Evolutionary conservation across 2,888 invertebrate genomes (phyloP), one percentile per base, ranked within the genome.

Genomic region (Diplazon laetatorius): DNA sequence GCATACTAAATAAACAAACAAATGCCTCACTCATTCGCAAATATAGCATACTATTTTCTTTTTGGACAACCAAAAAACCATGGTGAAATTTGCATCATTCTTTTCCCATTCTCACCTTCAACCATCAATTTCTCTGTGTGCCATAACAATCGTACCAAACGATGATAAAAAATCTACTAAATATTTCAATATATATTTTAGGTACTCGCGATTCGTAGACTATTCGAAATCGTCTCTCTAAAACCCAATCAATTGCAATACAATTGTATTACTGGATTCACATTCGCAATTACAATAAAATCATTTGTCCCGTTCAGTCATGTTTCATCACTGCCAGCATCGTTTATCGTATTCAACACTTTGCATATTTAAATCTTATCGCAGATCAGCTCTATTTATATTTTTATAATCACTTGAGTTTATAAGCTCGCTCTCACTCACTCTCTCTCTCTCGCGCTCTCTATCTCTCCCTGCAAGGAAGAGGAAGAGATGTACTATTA

Each of bases 381-480:
- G 69, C 69, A 73, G 69, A 65, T 78, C 57, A 42, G 42, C 65
- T 77, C 65, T 69, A 44, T 78, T 63, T 35, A 42, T 63, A 68
- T 68, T 69, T 68, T 22, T 48, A 63, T 78, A 59, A 73, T 65
- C 72, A 73, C 62, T 73, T 16, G 48, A 62, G 55, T 63, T 57
- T 18, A 46, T 63, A 63, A 77, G 63, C 77, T 77, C 68, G n/a
- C n/a, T n/a, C n/a, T n/a, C n/a, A n/a, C n/a, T n/a, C n/a, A n/a
- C n/a, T n/a, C n/a, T n/a, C n/a, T n/a, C n/a, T n/a, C n/a, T n/a
- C n/a, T n/a, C n/a, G n/a, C n/a, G n/a, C n/a, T n/a, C n/a, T n/a
- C n/a, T n/a, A n/a, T n/a, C n/a, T n/a, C n/a, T n/a, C n/a, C n/a
- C n/a, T n/a, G n/a, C n/a, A n/a, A n/a, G n/a, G n/a, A n/a, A n/a